phyloP scores from a whole-genome alignment of 2,113 vertebrate genomes.

The Alces alces region DNA sequence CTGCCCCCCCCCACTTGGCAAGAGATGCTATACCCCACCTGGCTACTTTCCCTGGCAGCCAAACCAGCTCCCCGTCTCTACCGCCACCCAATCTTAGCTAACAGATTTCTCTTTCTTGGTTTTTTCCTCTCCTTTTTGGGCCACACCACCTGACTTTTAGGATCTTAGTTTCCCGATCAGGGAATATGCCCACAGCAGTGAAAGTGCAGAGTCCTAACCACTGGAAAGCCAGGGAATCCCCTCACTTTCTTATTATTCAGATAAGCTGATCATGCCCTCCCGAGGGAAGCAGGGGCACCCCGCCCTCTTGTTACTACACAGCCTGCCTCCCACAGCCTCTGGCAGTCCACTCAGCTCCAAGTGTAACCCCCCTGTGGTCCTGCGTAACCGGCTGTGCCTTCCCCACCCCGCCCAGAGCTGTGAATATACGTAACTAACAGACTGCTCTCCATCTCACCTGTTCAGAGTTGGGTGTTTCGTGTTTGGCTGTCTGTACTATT shows the following conservation, averaged over 20 bases:
- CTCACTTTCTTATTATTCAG: not conserved
- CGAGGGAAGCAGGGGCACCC: not conserved
- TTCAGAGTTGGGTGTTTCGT: not conserved
- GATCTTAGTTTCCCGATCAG: not conserved
- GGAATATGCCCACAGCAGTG: not conserved
- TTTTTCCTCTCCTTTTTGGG: not conserved
- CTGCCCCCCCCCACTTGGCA: not conserved
- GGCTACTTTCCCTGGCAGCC: not conserved
- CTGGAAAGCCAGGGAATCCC: not conserved
- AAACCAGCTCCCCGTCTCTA: not conserved
- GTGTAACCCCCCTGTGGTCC: not conserved
- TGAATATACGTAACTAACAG: not conserved
- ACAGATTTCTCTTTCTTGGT: not conserved
- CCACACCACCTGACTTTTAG: not conserved
- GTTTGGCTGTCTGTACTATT: not conserved
- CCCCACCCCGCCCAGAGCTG: accelerated
- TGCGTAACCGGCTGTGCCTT: not conserved
- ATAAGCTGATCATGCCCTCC: not conserved
- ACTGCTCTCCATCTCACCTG: not conserved
- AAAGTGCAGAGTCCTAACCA: not conserved
- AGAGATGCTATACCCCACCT: not conserved
- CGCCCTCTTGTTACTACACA: not conserved
- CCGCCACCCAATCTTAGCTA: not conserved
- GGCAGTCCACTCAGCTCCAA: not conserved
- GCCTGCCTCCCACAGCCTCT: not conserved